Evolutionary conservation across 1,140 invertebrate species (phyloP).

Genomic region (Globodera ellingtonae): DNA sequence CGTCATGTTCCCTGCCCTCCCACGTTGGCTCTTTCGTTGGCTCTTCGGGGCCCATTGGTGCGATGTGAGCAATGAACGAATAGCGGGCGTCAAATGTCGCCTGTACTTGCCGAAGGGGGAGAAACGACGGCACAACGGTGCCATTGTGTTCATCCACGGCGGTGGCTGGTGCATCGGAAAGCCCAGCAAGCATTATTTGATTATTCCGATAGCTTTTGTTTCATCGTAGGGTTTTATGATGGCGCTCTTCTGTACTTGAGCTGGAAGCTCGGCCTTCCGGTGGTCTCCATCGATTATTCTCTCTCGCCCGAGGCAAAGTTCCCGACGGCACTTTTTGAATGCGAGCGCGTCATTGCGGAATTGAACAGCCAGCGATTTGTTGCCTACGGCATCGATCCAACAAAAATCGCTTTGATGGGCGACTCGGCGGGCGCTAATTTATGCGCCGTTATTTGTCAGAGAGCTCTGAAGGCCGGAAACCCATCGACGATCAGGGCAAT

Average conservation of each 20-base stretch:
- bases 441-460: slow-evolving; percentile 49
- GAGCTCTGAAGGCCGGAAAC: slow-evolving; percentile 18
- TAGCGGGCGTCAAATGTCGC: slow-evolving; percentile 58
- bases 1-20: slow-evolving; percentile 49
- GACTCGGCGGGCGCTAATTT: slow-evolving; percentile 53
- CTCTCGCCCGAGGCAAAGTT: slow-evolving; percentile 60
- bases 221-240: slow-evolving; percentile 46
- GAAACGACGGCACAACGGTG: slow-evolving; percentile 40
- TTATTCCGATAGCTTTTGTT: neutral
- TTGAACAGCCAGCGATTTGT: slow-evolving; percentile 44
- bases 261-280: slow-evolving; percentile 42
- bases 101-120: slow-evolving; percentile 52
- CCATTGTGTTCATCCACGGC: slow-evolving; percentile 62
- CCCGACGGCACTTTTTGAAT: slow-evolving; percentile 58
- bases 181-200: slow-evolving; percentile 43
- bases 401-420: slow-evolving; percentile 51
- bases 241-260: slow-evolving; percentile 45
- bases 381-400: slow-evolving; percentile 41
- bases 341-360: slow-evolving; percentile 53
- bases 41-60: slow-evolving; percentile 47
- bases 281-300: slow-evolving; percentile 59
- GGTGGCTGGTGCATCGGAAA: slow-evolving; percentile 60
- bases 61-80: slow-evolving; percentile 35
- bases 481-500: slow-evolving; percentile 8
- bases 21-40: neutral